A percentile compares a stretch with the other conserved stretches of the same genome.
These are phyloP conservation scores for Drosophila persimilis DNA, from an alignment of 1,140 invertebrate species.

Conservation along the genomic window DNA sequence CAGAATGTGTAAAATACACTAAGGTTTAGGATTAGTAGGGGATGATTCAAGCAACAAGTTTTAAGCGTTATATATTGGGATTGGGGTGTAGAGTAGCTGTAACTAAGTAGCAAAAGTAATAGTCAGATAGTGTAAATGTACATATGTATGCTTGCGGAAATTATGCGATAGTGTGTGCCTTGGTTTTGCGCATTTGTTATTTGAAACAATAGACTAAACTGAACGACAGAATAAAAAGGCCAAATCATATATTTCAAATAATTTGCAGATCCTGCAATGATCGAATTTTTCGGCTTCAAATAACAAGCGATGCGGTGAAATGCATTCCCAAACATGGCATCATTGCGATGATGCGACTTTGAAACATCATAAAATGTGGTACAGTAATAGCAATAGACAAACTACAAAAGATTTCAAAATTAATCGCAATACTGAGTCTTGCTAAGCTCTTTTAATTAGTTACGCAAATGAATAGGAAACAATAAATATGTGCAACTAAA, in stretches of 20 bases:
- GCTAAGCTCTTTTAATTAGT: slow-evolving; percentile 38
- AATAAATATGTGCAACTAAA: slow-evolving; percentile 24
- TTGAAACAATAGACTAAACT: background rate
- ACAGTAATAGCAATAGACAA: slow-evolving; percentile 9
- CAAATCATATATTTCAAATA: slow-evolving; percentile 6
- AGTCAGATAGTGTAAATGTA: too few species aligned
- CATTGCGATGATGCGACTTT: background rate
- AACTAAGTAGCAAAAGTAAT: background rate
- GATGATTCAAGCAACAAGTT: slow-evolving; percentile 7
- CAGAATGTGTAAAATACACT: slow-evolving; percentile 11
- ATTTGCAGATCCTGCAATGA: slow-evolving; percentile 2
- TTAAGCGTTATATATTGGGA: background rate
- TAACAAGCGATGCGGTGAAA: slow-evolving; percentile 16
- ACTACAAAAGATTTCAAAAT: slow-evolving; percentile 33
- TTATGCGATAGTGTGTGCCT: background rate
- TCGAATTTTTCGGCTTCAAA: slow-evolving; percentile 15
- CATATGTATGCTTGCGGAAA: background rate
- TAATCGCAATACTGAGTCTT: slow-evolving; percentile 15
- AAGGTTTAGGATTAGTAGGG: background rate
- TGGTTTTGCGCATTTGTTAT: slow-evolving; percentile 22
- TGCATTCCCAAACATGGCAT: background rate
- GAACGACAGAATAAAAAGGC: background rate
- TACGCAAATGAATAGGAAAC: slow-evolving; percentile 36
- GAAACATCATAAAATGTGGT: slow-evolving; percentile 6
- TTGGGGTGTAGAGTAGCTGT: background rate